Evolutionary conservation across 2,113 vertebrate species (phyloP).

Genomic region (Menidia beryllina): DNA sequence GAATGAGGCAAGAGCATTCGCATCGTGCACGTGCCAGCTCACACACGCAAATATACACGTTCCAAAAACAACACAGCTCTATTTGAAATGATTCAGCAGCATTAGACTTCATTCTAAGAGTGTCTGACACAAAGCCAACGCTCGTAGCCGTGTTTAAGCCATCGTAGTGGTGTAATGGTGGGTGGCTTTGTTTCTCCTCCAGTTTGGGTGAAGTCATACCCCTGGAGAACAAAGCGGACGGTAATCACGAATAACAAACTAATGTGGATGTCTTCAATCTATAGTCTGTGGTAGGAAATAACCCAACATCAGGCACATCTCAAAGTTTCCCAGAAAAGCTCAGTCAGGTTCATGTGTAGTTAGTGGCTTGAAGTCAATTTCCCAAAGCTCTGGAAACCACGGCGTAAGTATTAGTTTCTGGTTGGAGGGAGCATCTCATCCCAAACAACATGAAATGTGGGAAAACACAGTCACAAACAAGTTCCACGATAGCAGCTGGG

Average conservation of each 20-base stretch:
- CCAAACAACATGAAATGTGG: constrained; percentile 57
- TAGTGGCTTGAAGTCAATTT: constrained; percentile 61
- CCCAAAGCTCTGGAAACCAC: constrained; percentile 61
- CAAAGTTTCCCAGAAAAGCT: constrained; percentile 59
- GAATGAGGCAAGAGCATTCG: background rate
- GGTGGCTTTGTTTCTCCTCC: constrained; percentile 53
- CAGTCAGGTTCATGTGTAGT: constrained; percentile 51
- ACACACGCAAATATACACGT: background rate
- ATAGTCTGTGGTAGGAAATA: constrained; percentile 58
- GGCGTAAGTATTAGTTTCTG: constrained; percentile 62
- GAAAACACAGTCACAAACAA: constrained; percentile 56
- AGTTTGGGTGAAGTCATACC: constrained; percentile 33
- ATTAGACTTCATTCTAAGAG: constrained; percentile 10
- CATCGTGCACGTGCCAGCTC: background rate
- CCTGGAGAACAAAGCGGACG: constrained; percentile 49
- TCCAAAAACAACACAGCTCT: background rate
- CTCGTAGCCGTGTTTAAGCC: constrained; percentile 27
- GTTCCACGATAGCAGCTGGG: background rate
- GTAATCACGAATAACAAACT: constrained; percentile 31
- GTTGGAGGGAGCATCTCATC: constrained; percentile 45
- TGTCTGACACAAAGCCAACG: constrained; percentile 42
- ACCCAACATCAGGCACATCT: constrained; percentile 13
- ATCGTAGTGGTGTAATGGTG: constrained; percentile 32
- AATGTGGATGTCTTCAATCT: constrained; percentile 46
- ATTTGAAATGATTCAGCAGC: constrained; percentile 24